Conservation (phyloP, 2,888 invertebrate genomes). For the Scrobipalpa costella region DNA sequence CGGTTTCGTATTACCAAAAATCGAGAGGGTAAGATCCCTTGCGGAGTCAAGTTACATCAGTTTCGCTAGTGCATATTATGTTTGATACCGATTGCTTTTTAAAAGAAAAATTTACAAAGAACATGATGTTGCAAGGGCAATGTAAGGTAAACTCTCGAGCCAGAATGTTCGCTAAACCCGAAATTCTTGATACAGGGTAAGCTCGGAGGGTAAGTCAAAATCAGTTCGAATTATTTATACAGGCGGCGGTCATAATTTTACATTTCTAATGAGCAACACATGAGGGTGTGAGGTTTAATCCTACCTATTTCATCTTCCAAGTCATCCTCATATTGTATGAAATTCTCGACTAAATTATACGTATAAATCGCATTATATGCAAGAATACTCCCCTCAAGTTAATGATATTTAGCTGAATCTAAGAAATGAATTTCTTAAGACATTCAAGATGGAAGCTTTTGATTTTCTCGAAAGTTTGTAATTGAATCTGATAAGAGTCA, state of each 20-base stretch:
- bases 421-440: background rate
- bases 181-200: background rate
- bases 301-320: constrained; percentile 15
- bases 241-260: constrained; percentile 28
- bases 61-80: background rate
- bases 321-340: background rate
- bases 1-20: constrained; percentile 16
- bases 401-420: constrained; percentile 14
- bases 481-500: background rate
- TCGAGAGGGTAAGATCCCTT: constrained; percentile 11
- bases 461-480: constrained; percentile 8
- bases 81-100: background rate
- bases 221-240: constrained; percentile 28
- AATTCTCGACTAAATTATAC: constrained; percentile 10
- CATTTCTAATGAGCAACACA: constrained; percentile 26
- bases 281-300: constrained; percentile 18
- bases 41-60: background rate
- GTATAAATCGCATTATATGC: constrained; percentile 1
- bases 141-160: background rate
- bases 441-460: constrained; percentile 11
- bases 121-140: background rate
- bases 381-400: constrained; percentile 10
- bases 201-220: constrained; percentile 26
- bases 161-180: background rate
- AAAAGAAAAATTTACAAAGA: background rate